Evolutionary conservation across 2,888 invertebrate genomes (phyloP), one percentile per base, ranked within the genome.

Genomic region (Agriopis leucophaearia): DNA sequence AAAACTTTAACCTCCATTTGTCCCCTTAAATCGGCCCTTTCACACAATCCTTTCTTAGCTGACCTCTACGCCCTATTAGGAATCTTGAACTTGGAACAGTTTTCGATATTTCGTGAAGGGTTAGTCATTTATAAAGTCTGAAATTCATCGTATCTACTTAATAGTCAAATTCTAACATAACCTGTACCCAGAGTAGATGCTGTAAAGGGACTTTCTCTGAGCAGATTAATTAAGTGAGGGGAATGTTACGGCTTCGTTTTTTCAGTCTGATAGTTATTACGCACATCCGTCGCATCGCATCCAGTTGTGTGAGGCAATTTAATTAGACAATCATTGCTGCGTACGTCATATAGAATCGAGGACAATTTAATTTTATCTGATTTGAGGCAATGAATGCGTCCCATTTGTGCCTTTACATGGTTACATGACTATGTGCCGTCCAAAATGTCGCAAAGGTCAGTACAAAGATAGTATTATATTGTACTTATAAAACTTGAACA

Each of bases 271-370:
- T 79, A 75, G 84, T 82, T 80, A 86, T 87, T 88, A 83, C 88
- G 88, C 87, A 90, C 91, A 89, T 92, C 92, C 92, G 90, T 83
- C 80, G 81, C 79, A 78, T 85, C 81, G 83, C 84, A 88, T 87
- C 85, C 83, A 84, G 81, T 84, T 88, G 90, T 84, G 82, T 87
- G 87, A 84, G 83, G 85, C 87, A 85, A 87, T 87, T 84, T 87
- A 88, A 89, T 90, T 86, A 89, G 78, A 76, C 85, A 86, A 86
- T 87, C 81, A 87, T 83, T 66, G 79, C 73, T 54, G n/a, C 75
- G 80, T 81, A 84, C 84, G 84, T 85, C 83, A 85, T 64, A 63
- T 64, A 63, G 64, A 62, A 68, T 65, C 64, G 60, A 69, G 77
- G 75, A 69, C 75, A 72, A 79, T 72, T 69, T 66, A 62, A 73